Evolutionary conservation across 2,888 invertebrate species (phyloP).

Genomic region (Calameuta idolon): DNA sequence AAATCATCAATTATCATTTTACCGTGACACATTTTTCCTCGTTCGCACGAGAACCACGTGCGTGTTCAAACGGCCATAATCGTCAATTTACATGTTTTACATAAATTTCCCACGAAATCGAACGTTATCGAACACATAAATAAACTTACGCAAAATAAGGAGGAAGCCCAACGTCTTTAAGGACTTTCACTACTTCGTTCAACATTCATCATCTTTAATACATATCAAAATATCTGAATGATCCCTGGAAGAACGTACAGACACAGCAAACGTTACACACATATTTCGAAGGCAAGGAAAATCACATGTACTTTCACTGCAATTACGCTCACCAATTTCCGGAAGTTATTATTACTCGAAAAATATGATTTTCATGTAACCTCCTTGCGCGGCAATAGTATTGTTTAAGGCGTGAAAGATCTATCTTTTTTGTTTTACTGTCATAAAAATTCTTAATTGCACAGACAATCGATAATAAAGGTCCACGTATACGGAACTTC

Average conservation of each 20-base stretch:
- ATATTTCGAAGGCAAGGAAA: constrained; percentile 41
- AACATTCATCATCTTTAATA: constrained; percentile 43
- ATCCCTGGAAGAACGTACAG: neutral
- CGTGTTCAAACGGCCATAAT: neutral
- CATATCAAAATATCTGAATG: neutral
- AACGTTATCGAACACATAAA: constrained; percentile 33
- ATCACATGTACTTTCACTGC: constrained; percentile 57
- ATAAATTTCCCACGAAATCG: constrained; percentile 21
- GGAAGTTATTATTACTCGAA: constrained; percentile 36
- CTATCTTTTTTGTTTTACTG: neutral
- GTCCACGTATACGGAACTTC: neutral
- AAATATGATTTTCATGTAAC: neutral
- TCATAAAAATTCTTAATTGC: neutral
- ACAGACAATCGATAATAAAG: neutral
- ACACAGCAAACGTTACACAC: constrained; percentile 10
- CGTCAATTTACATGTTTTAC: neutral
- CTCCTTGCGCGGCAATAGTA: neutral
- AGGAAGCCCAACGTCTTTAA: constrained; percentile 15
- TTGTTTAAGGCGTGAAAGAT: neutral
- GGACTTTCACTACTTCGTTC: constrained; percentile 58
- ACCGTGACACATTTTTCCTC: neutral
- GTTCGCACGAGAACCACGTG: neutral
- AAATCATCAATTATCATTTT: neutral
- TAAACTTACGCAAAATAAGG: constrained; percentile 12
- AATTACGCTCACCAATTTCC: constrained; percentile 45